phyloP scores from a whole-genome alignment of 2,888 invertebrate species.

The Nymphalis polychloros region DNA sequence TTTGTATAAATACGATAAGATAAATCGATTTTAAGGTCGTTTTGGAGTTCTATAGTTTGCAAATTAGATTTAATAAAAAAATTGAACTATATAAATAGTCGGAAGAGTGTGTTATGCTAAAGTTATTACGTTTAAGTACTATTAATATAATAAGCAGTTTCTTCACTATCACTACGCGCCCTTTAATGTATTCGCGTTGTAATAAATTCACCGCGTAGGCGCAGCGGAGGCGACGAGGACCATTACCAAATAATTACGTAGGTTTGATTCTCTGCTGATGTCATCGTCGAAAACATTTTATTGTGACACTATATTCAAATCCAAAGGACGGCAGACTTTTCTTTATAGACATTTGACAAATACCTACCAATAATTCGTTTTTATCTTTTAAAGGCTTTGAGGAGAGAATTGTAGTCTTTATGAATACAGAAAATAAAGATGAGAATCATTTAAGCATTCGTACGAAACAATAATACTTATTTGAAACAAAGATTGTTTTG shows the following conservation, averaged over 20 bases:
- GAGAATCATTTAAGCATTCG: no score
- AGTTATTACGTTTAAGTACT: no score
- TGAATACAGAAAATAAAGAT: no score
- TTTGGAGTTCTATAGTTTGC: no score
- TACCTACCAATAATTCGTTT: background rate
- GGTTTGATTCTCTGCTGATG: constrained; percentile 46
- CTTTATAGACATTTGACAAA: background rate
- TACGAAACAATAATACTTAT: no score
- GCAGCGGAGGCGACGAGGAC: constrained; percentile 41
- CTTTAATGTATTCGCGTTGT: constrained; percentile 37
- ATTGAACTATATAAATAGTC: no score
- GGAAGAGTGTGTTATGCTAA: no score
- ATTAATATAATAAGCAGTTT: constrained; percentile 4
- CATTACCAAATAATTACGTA: constrained; percentile 44
- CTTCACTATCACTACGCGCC: constrained; percentile 22
- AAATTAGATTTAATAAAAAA: no score
- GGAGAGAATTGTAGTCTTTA: background rate
- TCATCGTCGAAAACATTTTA: constrained; percentile 38
- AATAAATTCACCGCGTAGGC: constrained; percentile 41
- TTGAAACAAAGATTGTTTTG: no score
- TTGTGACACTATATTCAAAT: constrained; percentile 15
- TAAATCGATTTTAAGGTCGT: no score
- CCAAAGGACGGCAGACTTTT: constrained; percentile 11
- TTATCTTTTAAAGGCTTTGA: background rate
- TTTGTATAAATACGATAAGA: no score